Evolutionary conservation across 2,888 invertebrate species (phyloP), one percentile per base, ranked within the genome.

Genomic region (Ametastegia equiseti): DNA sequence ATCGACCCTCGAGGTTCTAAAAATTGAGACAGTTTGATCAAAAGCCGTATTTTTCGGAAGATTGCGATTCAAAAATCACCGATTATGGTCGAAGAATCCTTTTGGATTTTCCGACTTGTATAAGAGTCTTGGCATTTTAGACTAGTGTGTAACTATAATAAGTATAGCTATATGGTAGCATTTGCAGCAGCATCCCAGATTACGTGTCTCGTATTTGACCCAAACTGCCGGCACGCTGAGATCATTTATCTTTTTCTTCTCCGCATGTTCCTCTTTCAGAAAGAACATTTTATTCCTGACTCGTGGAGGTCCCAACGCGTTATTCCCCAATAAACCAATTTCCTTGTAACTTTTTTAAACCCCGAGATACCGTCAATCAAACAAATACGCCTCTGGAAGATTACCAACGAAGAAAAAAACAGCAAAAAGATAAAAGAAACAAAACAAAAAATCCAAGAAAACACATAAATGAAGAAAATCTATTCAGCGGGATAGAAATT

Each of bases 131-230:
- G 73, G 33, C 30, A 73, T 73, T 47, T 30, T 47, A 2, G 47
- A 45, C 45, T 47, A 2, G 50, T 71, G 71, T 47, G 73, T 73
- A n/a, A n/a, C n/a, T n/a, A n/a, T n/a, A n/a, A n/a, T n/a, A n/a
- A n/a, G n/a, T n/a, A n/a, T n/a, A n/a, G n/a, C 5, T 27, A 47
- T 73, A 39, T 54, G 33, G 47, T 73, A 47, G 47, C 73, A 47
- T 73, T 73, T 33, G 30, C 73, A 73, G 30, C 73, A 73, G 73
- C 47, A 73, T 73, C 73, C 50, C 73, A 47, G 73, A 45, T 73
- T 47, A 47, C 73, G 47, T 73, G 45, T 73, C 73, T 47, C 73
- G 47, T 73, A 73, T 73, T 73, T 73, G 73, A 47, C 73, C 73
- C 47, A 73, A 73, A 73, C 73, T 73, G 47, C 73, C 73, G 47